Evolutionary conservation across 2,888 invertebrate genomes (phyloP).

Genomic region (Drosophila percnosoma): DNA sequence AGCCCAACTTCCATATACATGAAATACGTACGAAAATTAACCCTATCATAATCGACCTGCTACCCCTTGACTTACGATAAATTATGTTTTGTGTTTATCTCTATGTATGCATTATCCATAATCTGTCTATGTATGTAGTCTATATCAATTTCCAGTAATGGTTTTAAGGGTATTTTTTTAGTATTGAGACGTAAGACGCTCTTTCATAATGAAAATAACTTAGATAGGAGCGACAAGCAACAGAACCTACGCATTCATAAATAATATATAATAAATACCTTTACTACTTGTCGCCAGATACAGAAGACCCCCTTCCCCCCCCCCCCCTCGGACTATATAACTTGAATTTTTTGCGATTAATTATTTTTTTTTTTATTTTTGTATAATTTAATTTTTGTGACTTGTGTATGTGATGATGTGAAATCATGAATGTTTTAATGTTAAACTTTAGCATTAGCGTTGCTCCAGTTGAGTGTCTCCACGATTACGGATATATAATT

Average conservation of each 20-base stretch:
- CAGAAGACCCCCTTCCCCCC: conserved; percentile 1
- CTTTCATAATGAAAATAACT: conserved; percentile 54
- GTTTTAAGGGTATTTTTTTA: conserved; percentile 72
- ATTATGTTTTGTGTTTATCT: conserved; percentile 28
- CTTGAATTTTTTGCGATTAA: conserved; percentile 10
- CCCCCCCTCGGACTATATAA: conserved; percentile 4
- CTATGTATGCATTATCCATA: conserved; percentile 17
- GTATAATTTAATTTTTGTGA: conserved; percentile 18
- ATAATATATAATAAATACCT: conserved; percentile 4
- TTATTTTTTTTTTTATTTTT: conserved; percentile 1
- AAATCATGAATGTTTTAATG: conserved; percentile 23
- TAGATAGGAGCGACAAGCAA: conserved; percentile 7
- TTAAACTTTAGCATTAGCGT: conserved; percentile 46
- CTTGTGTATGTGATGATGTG: conserved; percentile 14
- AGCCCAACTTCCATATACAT: conserved; percentile 4
- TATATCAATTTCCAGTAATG: conserved; percentile 65
- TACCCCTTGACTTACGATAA: conserved; percentile 34
- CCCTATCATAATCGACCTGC: background rate
- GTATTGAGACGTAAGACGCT: conserved; percentile 51
- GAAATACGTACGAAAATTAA: background rate
- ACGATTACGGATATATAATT: conserved; percentile 31
- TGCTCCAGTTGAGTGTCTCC: conserved; percentile 44
- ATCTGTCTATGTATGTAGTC: conserved; percentile 33
- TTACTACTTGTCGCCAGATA: conserved; percentile 8
- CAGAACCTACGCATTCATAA: conserved; percentile 5